Conservation (phyloP, 2,113 vertebrate genomes). For the Salvelinus fontinalis region DNA sequence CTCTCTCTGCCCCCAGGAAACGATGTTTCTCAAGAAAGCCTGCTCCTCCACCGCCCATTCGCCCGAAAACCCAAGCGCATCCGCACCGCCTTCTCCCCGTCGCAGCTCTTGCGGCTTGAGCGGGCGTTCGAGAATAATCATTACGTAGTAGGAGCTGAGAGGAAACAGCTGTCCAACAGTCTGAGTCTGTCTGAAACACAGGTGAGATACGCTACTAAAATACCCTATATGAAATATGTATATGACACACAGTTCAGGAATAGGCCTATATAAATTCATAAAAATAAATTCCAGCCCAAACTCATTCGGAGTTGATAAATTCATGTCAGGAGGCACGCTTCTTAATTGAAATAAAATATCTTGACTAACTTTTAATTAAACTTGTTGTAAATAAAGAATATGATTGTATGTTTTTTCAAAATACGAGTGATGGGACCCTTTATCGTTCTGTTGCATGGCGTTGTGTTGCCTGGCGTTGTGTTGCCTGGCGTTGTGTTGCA, state of each 20-base stretch:
- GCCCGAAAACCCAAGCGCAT: constrained; percentile 95
- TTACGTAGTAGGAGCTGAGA: constrained; percentile 93
- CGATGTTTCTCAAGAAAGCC: constrained; percentile 90
- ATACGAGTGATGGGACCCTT: background rate
- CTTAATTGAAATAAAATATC: background rate
- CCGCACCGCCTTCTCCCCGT: constrained; percentile 95
- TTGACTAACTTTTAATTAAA: background rate
- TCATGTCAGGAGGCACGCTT: background rate
- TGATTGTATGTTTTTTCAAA: background rate
- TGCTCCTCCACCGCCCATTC: constrained; percentile 94
- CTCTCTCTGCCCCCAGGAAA: constrained; percentile 70
- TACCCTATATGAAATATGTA: background rate
- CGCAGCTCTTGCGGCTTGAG: constrained; percentile 92
- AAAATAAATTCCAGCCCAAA: no score
- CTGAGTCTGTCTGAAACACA: constrained; percentile 95
- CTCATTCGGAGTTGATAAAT: no score
- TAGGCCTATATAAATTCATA: background rate
- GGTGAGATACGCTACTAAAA: constrained; percentile 60
- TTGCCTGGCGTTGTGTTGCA: no score
- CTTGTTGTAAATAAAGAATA: background rate
- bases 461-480: no score
- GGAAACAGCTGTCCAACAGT: constrained; percentile 94
- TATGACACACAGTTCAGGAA: background rate
- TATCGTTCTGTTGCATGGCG: no score
- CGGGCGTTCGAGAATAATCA: constrained; percentile 98